Base-by-base conservation (phyloP, 2,797 vertebrate genomes). In the Tapirus indicus region DNA sequence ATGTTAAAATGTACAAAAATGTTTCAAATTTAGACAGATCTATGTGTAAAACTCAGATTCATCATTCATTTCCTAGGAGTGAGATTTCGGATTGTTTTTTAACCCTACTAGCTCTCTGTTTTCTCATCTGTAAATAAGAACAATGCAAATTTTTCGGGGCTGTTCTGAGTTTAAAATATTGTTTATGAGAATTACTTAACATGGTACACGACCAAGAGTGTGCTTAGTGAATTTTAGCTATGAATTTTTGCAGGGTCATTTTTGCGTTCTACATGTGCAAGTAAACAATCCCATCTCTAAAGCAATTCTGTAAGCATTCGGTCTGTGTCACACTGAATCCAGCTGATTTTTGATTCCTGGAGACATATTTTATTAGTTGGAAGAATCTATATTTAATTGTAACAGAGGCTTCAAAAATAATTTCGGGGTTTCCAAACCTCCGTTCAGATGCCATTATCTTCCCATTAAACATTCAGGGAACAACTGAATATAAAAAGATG, bases 341-440 rank as follows among this genome's bases (percentile, higher is more conserved):
- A 35, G 35, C 7, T 71, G 38, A 72, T 82, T 89, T 94, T 96
- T 74, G 38, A 84, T 32, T 93, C 38, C 47, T 84, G 29, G 52
- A 29, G 11, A 4, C 27, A 83, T 68, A 92, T 21, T 93, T 20
- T 58, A 90, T 92, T 60, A 79, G 6, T 20, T 49, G 49, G 11
- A 87, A 77, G 38, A 93, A 71, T 47, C n/a, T 79, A 3, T 68
- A 89, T 58, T 41, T 25, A 44, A 20, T 10, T 54, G 16, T 54
- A 75, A 54, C 66, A 62, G 54, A 83, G 54, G 38, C 23, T 95
- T 92, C 44, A 94, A 95, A 94, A 78, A 72, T 82, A 77, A 35
- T 69, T 95, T 93, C 49, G 41, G 6, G 25, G 16, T 62, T 86
- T 88, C n/a, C 3, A 77, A 79, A 12, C 5, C 44, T 86, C 49